Conservation (phyloP, 2,113 vertebrate genomes). For the Dendropsophus ebraccatus region DNA sequence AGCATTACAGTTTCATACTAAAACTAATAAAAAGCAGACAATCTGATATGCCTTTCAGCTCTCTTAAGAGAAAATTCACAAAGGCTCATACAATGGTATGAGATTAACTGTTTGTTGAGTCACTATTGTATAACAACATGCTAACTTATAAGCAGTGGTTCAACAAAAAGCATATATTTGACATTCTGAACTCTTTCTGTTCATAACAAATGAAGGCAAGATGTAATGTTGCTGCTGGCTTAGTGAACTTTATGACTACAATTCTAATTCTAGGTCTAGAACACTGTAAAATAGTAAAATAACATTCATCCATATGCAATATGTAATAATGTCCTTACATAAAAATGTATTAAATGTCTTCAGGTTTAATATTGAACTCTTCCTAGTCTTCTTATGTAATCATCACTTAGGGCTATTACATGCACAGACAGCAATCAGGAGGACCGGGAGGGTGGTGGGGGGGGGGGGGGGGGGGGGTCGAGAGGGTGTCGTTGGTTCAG, state of each 20-base stretch:
- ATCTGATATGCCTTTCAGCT: conserved; percentile 10
- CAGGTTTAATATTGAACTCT: no score
- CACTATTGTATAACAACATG: conserved; percentile 33
- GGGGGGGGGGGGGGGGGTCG: no score
- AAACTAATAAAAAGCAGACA: conserved; percentile 40
- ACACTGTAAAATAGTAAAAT: not conserved
- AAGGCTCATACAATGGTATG: not conserved
- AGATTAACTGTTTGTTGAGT: conserved; percentile 42
- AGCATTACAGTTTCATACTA: conserved; percentile 48
- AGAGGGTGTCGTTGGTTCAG: no score
- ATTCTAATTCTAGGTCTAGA: not conserved
- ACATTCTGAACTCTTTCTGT: not conserved
- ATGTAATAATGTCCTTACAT: no score
- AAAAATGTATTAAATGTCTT: no score
- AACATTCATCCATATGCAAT: not conserved
- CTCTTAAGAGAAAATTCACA: conserved; percentile 19
- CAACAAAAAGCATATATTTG: conserved; percentile 41
- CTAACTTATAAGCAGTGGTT: conserved; percentile 11
- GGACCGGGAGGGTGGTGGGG: no score
- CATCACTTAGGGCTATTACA: no score
- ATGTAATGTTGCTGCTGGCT: conserved; percentile 17
- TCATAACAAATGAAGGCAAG: conserved; percentile 22
- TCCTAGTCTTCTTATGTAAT: no score
- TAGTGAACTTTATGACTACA: not conserved
- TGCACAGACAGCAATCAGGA: no score